A percentile compares a stretch with the other conserved stretches of the same genome.
These are phyloP conservation scores for Papilio demoleus DNA, from an alignment of 2,888 invertebrate genomes.

Conservation along the genomic window DNA sequence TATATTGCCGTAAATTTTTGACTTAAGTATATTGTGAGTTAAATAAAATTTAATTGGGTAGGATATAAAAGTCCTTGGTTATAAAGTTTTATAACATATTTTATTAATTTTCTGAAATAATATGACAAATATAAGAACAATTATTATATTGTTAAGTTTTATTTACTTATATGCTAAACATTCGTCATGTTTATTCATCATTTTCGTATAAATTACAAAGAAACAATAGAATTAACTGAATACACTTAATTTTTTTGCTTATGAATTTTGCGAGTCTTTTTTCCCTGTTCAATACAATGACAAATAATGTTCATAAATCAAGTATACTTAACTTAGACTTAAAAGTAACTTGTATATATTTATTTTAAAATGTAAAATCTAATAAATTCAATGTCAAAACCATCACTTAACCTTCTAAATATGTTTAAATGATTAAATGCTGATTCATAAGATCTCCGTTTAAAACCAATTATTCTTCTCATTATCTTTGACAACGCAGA, in stretches of 20 bases:
- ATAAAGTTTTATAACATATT: too few species aligned
- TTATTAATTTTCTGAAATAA: too few species aligned
- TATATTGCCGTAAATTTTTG: too few species aligned
- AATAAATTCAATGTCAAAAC: not conserved
- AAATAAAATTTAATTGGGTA: too few species aligned
- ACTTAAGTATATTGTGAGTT: too few species aligned
- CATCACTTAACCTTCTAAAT: not conserved
- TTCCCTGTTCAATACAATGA: constrained; percentile 8
- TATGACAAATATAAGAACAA: too few species aligned
- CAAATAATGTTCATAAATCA: not conserved
- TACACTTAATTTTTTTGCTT: constrained; percentile 35
- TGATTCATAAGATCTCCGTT: too few species aligned
- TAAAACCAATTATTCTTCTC: too few species aligned
- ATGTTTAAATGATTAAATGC: too few species aligned
- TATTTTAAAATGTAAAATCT: not conserved
- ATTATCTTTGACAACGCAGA: too few species aligned
- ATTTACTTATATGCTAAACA: not conserved
- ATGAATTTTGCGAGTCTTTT: constrained; percentile 8
- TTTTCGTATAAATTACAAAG: constrained; percentile 10
- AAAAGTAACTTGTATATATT: not conserved
- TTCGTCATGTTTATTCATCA: constrained; percentile 6
- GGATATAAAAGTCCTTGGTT: too few species aligned
- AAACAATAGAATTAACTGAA: constrained; percentile 37
- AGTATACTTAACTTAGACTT: not conserved
- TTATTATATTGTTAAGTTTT: not conserved